Conservation (phyloP, 2,113 vertebrate species). For the Gorsachius goisagi region DNA sequence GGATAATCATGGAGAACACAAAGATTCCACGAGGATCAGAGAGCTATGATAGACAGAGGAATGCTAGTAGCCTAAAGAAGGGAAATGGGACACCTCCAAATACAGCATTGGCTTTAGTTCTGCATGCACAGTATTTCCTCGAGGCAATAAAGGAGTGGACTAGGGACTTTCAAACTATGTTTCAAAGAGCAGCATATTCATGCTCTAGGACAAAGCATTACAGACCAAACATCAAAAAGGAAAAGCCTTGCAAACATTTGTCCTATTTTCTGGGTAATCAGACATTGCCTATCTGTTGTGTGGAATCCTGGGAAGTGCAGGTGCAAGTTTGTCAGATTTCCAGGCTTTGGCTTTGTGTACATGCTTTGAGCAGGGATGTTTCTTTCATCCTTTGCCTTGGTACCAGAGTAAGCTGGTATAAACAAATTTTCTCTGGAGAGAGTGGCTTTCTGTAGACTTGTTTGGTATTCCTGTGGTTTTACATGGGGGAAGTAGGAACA, state of each 20-base stretch:
- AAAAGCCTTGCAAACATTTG: neutral
- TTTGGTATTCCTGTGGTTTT: neutral
- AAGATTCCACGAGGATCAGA: neutral
- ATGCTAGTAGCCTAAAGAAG: neutral
- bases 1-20: neutral
- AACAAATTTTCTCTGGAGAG: neutral
- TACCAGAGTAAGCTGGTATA: neutral
- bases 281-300: neutral
- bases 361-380: neutral
- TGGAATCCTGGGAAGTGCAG: neutral
- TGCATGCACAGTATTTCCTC: neutral
- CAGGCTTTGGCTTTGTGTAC: neutral
- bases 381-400: neutral
- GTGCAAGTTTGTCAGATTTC: neutral
- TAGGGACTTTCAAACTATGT: neutral
- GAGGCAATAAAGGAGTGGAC: neutral
- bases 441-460: neutral
- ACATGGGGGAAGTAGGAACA: neutral
- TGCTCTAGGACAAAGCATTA: neutral
- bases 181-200: neutral
- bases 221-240: neutral
- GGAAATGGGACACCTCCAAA: neutral
- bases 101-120: neutral
- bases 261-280: neutral
- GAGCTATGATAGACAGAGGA: neutral